phyloP scores from a whole-genome alignment of 1,140 invertebrate genomes.

The Mizuhopecten yessoensis region DNA sequence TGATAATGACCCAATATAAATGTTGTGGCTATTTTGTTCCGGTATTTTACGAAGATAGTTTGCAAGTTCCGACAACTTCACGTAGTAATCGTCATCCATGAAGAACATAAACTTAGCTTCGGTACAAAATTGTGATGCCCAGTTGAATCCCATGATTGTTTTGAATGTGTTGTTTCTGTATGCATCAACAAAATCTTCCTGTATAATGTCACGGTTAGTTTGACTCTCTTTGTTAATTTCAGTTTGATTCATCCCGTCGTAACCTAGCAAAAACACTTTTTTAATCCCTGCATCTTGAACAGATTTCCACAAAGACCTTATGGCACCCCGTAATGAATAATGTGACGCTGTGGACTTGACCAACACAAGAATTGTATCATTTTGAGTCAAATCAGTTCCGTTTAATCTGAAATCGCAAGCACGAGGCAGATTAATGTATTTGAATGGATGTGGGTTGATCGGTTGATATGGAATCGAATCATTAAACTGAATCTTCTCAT shows the following conservation, averaged over 20 bases:
- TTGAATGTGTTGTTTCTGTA: constrained; percentile 58
- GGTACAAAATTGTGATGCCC: constrained; percentile 42
- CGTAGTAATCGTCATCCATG: constrained; percentile 52
- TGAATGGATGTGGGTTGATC: constrained; percentile 23
- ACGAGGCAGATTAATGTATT: not conserved
- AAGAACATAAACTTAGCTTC: constrained; percentile 44
- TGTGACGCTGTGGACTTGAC: not conserved
- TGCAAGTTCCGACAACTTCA: not conserved
- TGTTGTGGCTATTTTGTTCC: not conserved
- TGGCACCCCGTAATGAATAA: not conserved
- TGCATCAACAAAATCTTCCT: constrained; percentile 53
- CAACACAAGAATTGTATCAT: constrained; percentile 41
- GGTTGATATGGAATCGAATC: not conserved
- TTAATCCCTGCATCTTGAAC: not conserved
- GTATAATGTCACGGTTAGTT: constrained; percentile 46
- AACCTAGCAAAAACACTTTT: constrained; percentile 41
- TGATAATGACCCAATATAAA: not conserved
- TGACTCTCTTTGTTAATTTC: not conserved
- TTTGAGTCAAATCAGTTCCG: not conserved
- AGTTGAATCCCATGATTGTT: constrained; percentile 58
- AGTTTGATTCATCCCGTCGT: not conserved
- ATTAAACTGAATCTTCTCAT: constrained; percentile 32
- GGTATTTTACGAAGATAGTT: not conserved
- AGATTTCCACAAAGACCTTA: constrained; percentile 42
- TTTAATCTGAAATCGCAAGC: not conserved